Percentiles rank a stretch among this genome's conserved stretches.
Conservation (phyloP, 2,113 vertebrate species). For the Rattus rattus region DNA sequence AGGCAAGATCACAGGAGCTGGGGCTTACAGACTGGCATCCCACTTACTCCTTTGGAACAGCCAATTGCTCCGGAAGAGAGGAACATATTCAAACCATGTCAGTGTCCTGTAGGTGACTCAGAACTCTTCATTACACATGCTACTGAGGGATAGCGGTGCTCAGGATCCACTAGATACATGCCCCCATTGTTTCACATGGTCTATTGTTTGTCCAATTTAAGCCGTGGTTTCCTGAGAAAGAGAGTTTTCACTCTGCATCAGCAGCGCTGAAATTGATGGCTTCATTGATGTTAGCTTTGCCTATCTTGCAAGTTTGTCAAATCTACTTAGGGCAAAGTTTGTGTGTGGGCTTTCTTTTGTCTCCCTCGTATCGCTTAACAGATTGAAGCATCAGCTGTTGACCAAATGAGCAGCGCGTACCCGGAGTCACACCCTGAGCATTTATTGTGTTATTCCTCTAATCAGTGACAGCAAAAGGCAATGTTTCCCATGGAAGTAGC, state of each 20-base stretch:
- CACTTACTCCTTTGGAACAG: background rate
- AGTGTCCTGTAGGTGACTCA: background rate
- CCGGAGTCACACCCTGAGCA: background rate
- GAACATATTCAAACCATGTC: background rate
- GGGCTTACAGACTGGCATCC: background rate
- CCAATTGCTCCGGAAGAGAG: background rate
- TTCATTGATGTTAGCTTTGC: conserved; percentile 5
- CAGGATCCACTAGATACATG: background rate
- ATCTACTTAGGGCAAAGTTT: background rate
- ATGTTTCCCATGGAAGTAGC: background rate
- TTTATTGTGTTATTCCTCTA: background rate
- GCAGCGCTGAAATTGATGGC: background rate
- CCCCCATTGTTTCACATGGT: background rate
- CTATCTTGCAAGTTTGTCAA: background rate
- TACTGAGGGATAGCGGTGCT: background rate
- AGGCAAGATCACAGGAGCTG: background rate
- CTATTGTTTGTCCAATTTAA: conserved; percentile 51
- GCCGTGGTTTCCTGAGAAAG: conserved; percentile 44
- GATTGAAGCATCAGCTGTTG: background rate
- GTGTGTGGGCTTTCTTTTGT: background rate
- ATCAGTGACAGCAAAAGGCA: background rate
- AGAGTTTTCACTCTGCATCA: conserved; percentile 15
- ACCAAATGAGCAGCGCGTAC: background rate
- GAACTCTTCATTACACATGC: background rate
- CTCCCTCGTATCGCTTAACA: background rate